These are phyloP conservation scores for Ceratitis capitata DNA, from an alignment of 1,140 invertebrate genomes.

Conservation along the genomic window DNA sequence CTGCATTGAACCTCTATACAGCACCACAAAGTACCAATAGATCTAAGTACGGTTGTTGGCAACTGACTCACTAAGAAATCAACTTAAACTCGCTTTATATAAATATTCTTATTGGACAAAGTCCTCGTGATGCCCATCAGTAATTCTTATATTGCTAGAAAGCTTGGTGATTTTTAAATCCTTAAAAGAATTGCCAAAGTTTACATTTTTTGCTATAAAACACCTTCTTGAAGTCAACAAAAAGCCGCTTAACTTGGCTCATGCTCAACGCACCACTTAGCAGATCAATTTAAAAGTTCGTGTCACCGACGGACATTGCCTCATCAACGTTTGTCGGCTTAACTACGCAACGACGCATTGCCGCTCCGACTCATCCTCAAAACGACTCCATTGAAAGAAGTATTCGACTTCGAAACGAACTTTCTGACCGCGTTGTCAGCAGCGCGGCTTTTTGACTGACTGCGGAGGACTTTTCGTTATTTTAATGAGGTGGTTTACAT, in stretches of 20 bases:
- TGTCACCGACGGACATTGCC: background rate
- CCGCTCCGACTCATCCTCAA: background rate
- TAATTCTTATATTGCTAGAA: too few species aligned
- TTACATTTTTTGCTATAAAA: too few species aligned
- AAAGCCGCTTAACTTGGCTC: background rate
- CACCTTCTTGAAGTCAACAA: too few species aligned
- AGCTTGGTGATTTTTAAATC: too few species aligned
- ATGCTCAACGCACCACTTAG: background rate
- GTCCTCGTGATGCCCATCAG: too few species aligned
- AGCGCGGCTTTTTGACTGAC: background rate
- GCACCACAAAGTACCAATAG: too few species aligned
- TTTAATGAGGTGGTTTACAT: conserved; percentile 65
- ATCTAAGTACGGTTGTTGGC: too few species aligned
- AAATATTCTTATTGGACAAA: too few species aligned
- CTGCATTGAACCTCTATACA: too few species aligned
- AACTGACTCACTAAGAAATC: too few species aligned
- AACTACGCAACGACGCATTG: background rate
- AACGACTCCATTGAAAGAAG: background rate
- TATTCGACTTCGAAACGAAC: background rate
- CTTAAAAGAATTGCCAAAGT: too few species aligned
- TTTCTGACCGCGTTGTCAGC: background rate
- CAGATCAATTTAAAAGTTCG: conserved; percentile 29
- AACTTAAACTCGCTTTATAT: too few species aligned
- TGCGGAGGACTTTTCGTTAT: conserved; percentile 51
- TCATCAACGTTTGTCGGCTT: background rate